phyloP scores from a whole-genome alignment of 2,113 vertebrate species.

The Spheniscus mendiculus region DNA sequence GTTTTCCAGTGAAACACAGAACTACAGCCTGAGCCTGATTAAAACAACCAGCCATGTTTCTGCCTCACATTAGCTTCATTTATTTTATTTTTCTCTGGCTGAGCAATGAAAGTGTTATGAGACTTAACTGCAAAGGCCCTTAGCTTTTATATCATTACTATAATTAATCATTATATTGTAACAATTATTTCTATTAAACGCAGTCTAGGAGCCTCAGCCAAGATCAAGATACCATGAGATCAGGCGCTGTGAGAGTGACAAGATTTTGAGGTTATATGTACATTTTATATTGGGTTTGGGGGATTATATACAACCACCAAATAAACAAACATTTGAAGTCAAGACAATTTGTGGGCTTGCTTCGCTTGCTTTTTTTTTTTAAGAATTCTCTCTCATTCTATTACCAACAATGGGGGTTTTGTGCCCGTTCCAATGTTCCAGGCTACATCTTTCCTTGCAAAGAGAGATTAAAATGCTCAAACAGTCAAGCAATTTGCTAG shows the following conservation, averaged over 20 bases:
- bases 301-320: background rate
- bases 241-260: background rate
- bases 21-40: background rate
- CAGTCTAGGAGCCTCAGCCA: background rate
- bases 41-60: background rate
- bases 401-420: background rate
- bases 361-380: background rate
- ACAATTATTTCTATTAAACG: constrained; percentile 4
- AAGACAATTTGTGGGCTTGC: background rate
- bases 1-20: background rate
- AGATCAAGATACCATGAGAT: background rate
- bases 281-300: background rate
- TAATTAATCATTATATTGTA: constrained; percentile 43
- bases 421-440: background rate
- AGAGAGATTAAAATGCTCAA: constrained; percentile 29
- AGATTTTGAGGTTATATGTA: background rate
- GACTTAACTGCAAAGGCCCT: background rate
- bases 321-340: background rate
- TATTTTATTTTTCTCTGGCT: background rate
- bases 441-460: background rate
- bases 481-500: constrained; percentile 12
- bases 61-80: background rate
- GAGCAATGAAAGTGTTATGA: background rate
- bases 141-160: background rate
- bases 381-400: background rate